Evolutionary conservation across 1,140 invertebrate genomes (phyloP).

Genomic region (Aradophagus sp.): DNA sequence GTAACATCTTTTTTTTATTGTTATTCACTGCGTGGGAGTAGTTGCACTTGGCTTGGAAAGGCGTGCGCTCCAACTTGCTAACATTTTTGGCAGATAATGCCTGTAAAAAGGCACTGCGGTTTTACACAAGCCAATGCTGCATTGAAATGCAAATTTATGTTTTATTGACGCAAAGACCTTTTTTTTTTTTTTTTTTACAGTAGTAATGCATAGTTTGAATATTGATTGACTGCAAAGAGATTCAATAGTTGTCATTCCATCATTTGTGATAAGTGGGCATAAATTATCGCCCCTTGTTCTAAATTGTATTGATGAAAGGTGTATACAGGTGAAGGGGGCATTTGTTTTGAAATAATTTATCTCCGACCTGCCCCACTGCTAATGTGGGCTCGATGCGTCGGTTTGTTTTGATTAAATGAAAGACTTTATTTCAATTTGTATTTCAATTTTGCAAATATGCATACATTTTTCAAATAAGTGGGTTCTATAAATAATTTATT

Average conservation of each 20-base stretch:
- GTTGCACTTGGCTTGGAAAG: too few relatives aligned
- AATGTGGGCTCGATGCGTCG: slow-evolving; percentile 1
- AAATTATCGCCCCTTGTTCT: slow-evolving; percentile 11
- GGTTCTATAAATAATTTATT: too few relatives aligned
- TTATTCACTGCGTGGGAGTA: too few relatives aligned
- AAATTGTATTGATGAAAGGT: slow-evolving; percentile 18
- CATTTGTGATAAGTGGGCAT: slow-evolving; percentile 18
- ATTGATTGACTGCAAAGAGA: slow-evolving; percentile 6
- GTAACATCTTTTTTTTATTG: too few relatives aligned
- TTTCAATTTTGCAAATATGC: too few relatives aligned
- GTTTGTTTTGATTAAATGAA: not conserved
- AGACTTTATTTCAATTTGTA: too few relatives aligned
- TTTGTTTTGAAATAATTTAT: slow-evolving; percentile 11
- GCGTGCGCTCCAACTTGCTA: too few relatives aligned
- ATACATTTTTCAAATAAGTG: not conserved
- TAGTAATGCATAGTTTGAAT: slow-evolving; percentile 10
- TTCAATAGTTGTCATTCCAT: slow-evolving; percentile 8
- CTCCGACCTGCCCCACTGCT: not conserved
- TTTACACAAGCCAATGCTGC: slow-evolving; percentile 14
- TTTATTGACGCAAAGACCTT: slow-evolving; percentile 12
- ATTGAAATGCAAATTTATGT: slow-evolving; percentile 16
- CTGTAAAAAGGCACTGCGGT: not conserved
- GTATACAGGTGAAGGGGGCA: not conserved
- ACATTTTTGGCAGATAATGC: slow-evolving; percentile 25
- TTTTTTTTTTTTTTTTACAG: not conserved